These are phyloP conservation scores for Polypedilum vanderplanki DNA, from an alignment of 1,140 invertebrate species.

Conservation along the genomic window DNA sequence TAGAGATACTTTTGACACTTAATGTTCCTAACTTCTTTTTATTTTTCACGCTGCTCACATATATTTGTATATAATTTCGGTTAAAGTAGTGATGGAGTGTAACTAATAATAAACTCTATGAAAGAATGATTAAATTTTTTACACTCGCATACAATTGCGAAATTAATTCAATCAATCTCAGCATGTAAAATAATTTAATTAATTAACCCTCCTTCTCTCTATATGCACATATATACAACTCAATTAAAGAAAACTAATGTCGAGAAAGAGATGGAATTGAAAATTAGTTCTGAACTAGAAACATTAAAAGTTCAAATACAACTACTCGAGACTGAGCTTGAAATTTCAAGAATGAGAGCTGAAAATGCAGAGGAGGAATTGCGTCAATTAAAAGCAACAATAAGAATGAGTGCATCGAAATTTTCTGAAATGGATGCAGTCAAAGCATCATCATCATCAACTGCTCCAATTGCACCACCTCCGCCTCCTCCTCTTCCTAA, in stretches of 20 bases:
- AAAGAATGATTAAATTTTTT: neutral
- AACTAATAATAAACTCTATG: no score
- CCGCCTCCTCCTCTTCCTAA: conserved; percentile 31
- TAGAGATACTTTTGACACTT: no score
- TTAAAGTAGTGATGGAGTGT: no score
- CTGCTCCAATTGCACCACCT: neutral
- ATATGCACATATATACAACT: neutral
- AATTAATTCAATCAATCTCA: neutral
- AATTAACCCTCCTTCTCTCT: neutral
- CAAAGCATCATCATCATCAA: neutral
- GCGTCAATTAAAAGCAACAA: conserved; percentile 31
- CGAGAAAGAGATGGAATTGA: conserved; percentile 43
- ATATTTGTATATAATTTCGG: no score
- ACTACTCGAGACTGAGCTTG: conserved; percentile 42
- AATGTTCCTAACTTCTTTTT: no score
- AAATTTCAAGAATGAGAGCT: conserved; percentile 36
- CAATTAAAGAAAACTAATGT: conserved; percentile 38
- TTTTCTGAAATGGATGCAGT: neutral
- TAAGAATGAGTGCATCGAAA: neutral
- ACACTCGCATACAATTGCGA: neutral
- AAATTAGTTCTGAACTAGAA: conserved; percentile 44
- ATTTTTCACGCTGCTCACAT: no score
- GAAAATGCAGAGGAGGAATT: conserved; percentile 40
- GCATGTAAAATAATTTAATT: conserved; percentile 11
- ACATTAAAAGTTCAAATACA: conserved; percentile 43